These are phyloP conservation scores for Oryctes rhinoceros DNA, from an alignment of 1,140 invertebrate species.

Conservation along the genomic window DNA sequence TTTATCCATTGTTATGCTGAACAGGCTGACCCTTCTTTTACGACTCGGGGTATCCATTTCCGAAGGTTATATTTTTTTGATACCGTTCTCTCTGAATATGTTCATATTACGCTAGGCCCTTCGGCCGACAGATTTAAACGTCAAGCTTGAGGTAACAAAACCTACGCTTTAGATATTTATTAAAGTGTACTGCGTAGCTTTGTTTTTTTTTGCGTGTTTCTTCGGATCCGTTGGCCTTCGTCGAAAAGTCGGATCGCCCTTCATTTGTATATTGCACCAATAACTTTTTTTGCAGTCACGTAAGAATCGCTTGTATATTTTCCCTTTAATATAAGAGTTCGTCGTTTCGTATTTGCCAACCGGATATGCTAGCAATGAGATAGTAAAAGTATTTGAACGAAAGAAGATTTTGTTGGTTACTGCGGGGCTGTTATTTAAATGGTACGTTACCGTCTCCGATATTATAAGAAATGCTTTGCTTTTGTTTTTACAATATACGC, in stretches of 20 bases:
- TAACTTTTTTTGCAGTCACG: constrained; percentile 4
- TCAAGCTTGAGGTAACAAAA: constrained; percentile 24
- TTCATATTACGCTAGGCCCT: constrained; percentile 52
- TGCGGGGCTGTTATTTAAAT: no score
- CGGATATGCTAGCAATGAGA: no score
- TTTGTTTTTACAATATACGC: no score
- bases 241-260: background rate
- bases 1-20: constrained; percentile 52
- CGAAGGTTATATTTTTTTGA: constrained; percentile 57
- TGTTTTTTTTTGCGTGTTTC: background rate
- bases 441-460: no score
- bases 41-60: constrained; percentile 56
- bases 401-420: no score
- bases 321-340: background rate
- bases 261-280: constrained; percentile 24
- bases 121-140: constrained; percentile 44
- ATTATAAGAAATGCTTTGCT: no score
- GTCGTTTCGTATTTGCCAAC: background rate
- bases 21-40: constrained; percentile 55
- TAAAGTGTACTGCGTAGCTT: background rate
- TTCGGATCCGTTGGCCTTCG: background rate
- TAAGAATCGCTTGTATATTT: background rate
- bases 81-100: constrained; percentile 54
- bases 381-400: no score
- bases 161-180: constrained; percentile 15